Evolutionary conservation across 1,140 invertebrate genomes (phyloP).

Genomic region (Aphelenchoides avenae): DNA sequence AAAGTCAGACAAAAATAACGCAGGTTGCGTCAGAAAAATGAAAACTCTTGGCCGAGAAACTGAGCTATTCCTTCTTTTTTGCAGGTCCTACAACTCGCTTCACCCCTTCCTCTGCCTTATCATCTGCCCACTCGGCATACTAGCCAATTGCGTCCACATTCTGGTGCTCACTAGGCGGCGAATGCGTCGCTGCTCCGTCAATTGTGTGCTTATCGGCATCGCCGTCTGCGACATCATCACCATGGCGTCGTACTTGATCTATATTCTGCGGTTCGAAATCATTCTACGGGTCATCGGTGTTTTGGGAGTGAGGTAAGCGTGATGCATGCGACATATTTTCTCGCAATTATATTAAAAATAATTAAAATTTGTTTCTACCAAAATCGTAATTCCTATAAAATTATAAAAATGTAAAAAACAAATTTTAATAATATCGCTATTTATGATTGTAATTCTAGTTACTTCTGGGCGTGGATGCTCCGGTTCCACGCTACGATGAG

Average conservation of each 20-base stretch:
- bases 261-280: slow-evolving; percentile 50
- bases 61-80: too few species aligned
- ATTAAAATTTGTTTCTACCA: too few species aligned
- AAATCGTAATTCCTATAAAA: too few species aligned
- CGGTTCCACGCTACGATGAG: slow-evolving; percentile 44
- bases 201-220: slow-evolving; percentile 44
- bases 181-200: slow-evolving; percentile 45
- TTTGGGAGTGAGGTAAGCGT: too few species aligned
- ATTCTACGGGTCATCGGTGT: slow-evolving; percentile 15
- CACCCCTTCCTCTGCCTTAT: slow-evolving; percentile 46
- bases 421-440: slow-evolving; percentile 8
- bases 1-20: neutral
- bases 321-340: too few species aligned
- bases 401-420: slow-evolving; percentile 3
- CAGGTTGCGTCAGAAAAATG: too few species aligned
- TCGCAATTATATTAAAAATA: too few species aligned
- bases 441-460: slow-evolving; percentile 15
- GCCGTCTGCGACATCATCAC: slow-evolving; percentile 48
- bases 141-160: slow-evolving; percentile 48
- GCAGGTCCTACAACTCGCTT: slow-evolving; percentile 36
- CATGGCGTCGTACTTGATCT: slow-evolving; percentile 44
- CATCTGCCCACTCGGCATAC: slow-evolving; percentile 44
- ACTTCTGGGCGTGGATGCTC: slow-evolving; percentile 43
- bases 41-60: neutral
- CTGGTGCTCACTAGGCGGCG: slow-evolving; percentile 45